phyloP scores from a whole-genome alignment of 2,888 invertebrate species.

The Tiphia femorata region DNA sequence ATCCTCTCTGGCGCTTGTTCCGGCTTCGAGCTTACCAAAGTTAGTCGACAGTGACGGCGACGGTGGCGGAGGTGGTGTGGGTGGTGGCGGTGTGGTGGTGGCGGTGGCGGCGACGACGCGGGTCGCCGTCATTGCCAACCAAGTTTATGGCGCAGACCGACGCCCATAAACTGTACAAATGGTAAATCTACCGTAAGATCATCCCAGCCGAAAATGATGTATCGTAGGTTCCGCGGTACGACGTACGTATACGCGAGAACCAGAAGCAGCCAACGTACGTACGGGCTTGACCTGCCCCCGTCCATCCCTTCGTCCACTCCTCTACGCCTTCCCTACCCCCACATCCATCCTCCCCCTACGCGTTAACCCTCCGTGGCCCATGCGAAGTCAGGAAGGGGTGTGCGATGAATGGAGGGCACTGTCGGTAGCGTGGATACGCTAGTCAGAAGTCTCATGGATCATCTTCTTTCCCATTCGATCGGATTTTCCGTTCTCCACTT shows the following conservation, averaged over 20 bases:
- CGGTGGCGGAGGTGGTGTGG: too few species aligned
- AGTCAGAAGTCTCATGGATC: too few species aligned
- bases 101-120: too few species aligned
- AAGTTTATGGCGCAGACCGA: slow-evolving; percentile 69
- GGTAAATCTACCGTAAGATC: slow-evolving; percentile 70
- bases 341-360: neutral
- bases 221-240: slow-evolving; percentile 61
- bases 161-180: slow-evolving; percentile 69
- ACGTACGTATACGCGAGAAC: neutral
- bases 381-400: slow-evolving; percentile 13
- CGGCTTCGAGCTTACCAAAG: slow-evolving; percentile 41
- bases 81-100: too few species aligned
- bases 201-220: slow-evolving; percentile 70
- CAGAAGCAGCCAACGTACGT: neutral
- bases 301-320: neutral
- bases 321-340: too few species aligned
- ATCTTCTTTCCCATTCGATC: too few species aligned
- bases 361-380: neutral
- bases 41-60: slow-evolving; percentile 46
- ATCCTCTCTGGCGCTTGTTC: slow-evolving; percentile 22
- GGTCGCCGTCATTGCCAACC: slow-evolving; percentile 67
- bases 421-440: slow-evolving; percentile 15
- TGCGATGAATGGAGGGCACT: slow-evolving; percentile 29
- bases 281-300: neutral
- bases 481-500: too few species aligned